phyloP scores from a whole-genome alignment of 2,113 vertebrate species.

The Diphyllodes magnificus region DNA sequence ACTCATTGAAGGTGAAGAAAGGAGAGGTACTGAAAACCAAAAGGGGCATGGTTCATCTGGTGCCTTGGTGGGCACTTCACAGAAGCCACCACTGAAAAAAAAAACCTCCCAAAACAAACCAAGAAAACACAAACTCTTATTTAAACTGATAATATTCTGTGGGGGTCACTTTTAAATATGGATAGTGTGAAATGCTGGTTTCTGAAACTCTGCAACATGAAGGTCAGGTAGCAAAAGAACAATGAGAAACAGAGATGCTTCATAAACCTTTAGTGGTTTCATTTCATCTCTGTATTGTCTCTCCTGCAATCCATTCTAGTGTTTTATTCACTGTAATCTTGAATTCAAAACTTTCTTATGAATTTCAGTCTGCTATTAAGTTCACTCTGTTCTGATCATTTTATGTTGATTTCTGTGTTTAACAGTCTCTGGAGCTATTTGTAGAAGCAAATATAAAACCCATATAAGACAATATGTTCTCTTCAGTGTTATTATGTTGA shows the following conservation, averaged over 20 bases:
- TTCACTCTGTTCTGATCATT: not conserved
- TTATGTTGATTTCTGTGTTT: not conserved
- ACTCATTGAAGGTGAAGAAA: not conserved
- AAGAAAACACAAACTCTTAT: not conserved
- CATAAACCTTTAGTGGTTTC: constrained; percentile 1
- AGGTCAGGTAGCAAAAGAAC: not conserved
- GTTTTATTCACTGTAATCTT: not conserved
- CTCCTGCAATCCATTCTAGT: not conserved
- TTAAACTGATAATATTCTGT: not conserved
- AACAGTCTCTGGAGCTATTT: not conserved
- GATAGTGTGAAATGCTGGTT: not conserved
- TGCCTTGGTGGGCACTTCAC: not conserved
- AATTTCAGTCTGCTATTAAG: not conserved
- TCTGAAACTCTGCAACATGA: not conserved
- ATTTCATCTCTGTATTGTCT: not conserved
- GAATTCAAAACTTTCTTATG: not conserved
- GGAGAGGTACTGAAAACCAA: constrained; percentile 12
- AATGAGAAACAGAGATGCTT: not conserved
- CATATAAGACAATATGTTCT: not conserved
- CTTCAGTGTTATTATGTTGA: not conserved
- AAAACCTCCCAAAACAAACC: not conserved
- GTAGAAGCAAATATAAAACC: not conserved
- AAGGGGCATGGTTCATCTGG: not conserved
- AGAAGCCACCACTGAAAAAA: not conserved
- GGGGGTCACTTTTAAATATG: not conserved